Evolutionary conservation across 1,140 invertebrate species (phyloP).

Genomic region (Apis florea): DNA sequence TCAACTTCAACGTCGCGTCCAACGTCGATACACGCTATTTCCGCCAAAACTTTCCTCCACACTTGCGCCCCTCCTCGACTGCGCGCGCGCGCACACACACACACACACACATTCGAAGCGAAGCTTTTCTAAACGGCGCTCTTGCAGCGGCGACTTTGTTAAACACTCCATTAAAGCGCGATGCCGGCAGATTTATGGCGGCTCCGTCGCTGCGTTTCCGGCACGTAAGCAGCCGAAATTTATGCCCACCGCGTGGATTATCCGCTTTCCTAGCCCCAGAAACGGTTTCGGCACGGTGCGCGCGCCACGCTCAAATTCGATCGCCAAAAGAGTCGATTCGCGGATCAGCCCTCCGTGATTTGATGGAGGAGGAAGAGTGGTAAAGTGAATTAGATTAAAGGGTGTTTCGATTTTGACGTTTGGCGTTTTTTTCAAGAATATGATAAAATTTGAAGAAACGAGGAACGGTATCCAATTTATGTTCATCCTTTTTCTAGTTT

Average conservation of each 20-base stretch:
- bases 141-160: slow-evolving; percentile 29
- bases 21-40: slow-evolving; percentile 22
- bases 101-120: background rate
- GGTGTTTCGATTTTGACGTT: too few relatives aligned
- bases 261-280: slow-evolving; percentile 3
- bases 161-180: slow-evolving; percentile 41
- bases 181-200: slow-evolving; percentile 21
- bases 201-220: slow-evolving; percentile 29
- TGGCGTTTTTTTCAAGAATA: too few relatives aligned
- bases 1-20: slow-evolving; percentile 16
- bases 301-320: background rate
- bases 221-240: slow-evolving; percentile 39
- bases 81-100: too few relatives aligned
- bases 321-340: background rate
- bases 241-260: slow-evolving; percentile 25
- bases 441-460: too few relatives aligned
- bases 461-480: too few relatives aligned
- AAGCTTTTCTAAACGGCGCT: background rate
- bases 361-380: too few relatives aligned
- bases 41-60: background rate
- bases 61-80: too few relatives aligned
- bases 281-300: background rate
- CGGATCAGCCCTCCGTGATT: background rate
- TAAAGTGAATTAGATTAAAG: too few relatives aligned
- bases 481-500: too few relatives aligned